Conservation (phyloP, 2,888 invertebrate genomes). For the Aspidapion aeneum region DNA sequence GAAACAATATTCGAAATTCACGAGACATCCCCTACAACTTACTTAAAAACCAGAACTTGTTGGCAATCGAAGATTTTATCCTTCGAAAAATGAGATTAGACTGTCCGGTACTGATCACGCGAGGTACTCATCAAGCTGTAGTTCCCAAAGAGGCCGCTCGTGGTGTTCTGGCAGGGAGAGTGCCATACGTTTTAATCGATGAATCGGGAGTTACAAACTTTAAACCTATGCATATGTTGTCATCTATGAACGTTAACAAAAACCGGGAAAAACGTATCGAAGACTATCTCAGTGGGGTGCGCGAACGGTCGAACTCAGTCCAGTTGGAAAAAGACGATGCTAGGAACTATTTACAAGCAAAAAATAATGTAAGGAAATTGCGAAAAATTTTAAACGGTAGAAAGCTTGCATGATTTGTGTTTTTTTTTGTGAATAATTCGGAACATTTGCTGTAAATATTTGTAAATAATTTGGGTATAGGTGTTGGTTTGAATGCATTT, state of each 20-base stretch:
- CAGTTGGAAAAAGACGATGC: slow-evolving; percentile 28
- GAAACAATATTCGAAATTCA: slow-evolving; percentile 57
- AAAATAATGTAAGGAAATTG: slow-evolving; percentile 39
- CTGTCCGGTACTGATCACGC: slow-evolving; percentile 67
- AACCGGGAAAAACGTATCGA: slow-evolving; percentile 39
- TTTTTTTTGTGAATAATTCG: neutral
- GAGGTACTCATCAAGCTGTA: slow-evolving; percentile 70
- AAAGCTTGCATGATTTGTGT: slow-evolving; percentile 34
- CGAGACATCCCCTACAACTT: slow-evolving; percentile 67
- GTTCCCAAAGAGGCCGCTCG: slow-evolving; percentile 73
- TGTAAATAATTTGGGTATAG: too few species aligned
- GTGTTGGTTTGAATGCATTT: too few species aligned
- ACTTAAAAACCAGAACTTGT: slow-evolving; percentile 63
- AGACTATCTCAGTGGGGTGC: slow-evolving; percentile 37
- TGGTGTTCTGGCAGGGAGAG: slow-evolving; percentile 69
- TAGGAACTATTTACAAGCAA: slow-evolving; percentile 33
- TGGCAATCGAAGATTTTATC: slow-evolving; percentile 75
- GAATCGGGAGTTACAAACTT: slow-evolving; percentile 73
- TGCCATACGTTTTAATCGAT: slow-evolving; percentile 72
- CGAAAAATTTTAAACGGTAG: slow-evolving; percentile 36
- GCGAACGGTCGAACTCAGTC: slow-evolving; percentile 29
- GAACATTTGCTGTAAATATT: too few species aligned
- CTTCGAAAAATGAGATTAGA: slow-evolving; percentile 56
- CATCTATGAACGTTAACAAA: slow-evolving; percentile 51
- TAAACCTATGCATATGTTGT: slow-evolving; percentile 72